Base-by-base conservation (phyloP, 2,888 invertebrate species). In the Mesorhabditis belari region DNA sequence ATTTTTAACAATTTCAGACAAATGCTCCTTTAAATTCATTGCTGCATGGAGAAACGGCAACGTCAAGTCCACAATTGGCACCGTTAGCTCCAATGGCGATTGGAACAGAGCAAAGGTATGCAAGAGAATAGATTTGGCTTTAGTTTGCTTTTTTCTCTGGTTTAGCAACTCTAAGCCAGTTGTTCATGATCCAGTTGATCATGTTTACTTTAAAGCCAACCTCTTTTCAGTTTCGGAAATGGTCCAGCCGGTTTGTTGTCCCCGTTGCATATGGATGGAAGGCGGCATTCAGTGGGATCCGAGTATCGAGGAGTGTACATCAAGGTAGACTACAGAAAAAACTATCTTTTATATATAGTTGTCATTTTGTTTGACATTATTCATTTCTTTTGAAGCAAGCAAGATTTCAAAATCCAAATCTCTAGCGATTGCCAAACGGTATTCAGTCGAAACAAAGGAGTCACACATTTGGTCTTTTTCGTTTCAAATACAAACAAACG, bases 211-310 rank as follows among this genome's bases (percentile, higher is more conserved):
- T n/a, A 21, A 21, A 19, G 12, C 19, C 21, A 3, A 35, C 44
- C 12, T n/a, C n/a, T 35, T 62, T 71, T 49, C 53, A 71, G 73
- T 51, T 69, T 73, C 58, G 64, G 69, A 17, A 73, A 65, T 29
- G 73, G 76, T 9, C 62, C 75, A 0, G 74, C 75, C 28, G 70
- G 75, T 9, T 62, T 77, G 21, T 64, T 77, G 3, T 76, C 77
- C 0, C 77, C 77, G 1, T 61, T 77, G 12, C 74, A 76, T 53
- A 49, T 74, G 49, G 73, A 75, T 55, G 51, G 64, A 9, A 61
- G 64, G 9, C 49, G 63, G 35, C 19, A 55, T 3, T 54, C 44
- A 12, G 64, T 61, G 12, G 44, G 27, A 5, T 9, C 44, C 3
- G 64, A 67, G 44, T 65, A 57, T 55, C 54, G 53, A 4, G 57